Conservation (phyloP, 2,797 vertebrate genomes). For the Gorsachius magnificus region DNA sequence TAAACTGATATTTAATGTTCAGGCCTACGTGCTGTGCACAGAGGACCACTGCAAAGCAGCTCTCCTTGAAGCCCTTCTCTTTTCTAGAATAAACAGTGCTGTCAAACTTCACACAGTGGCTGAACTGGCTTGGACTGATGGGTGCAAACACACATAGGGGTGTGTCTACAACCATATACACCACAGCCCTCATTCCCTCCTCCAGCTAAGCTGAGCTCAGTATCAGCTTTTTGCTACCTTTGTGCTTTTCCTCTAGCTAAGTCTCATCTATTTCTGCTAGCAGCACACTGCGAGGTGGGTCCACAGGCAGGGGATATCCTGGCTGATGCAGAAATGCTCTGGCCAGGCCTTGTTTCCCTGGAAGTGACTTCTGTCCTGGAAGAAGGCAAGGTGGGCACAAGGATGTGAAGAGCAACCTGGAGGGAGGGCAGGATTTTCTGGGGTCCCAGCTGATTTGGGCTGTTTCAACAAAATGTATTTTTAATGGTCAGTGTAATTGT, state of each 20-base stretch:
- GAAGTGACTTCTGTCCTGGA: background rate
- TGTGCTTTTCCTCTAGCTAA: background rate
- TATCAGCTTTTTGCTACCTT: background rate
- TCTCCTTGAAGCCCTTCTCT: constrained; percentile 7
- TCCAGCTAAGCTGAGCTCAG: background rate
- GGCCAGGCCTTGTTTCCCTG: background rate
- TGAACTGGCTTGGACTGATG: background rate
- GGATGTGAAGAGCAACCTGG: background rate
- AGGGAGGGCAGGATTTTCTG: background rate
- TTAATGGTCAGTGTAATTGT: background rate
- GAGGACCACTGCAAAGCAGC: constrained; percentile 25
- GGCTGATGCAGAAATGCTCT: background rate
- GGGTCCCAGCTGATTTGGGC: background rate
- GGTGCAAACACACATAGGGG: background rate
- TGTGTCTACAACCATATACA: background rate
- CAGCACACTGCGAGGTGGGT: rapidly evolving
- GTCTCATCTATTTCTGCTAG: background rate
- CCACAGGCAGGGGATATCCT: background rate
- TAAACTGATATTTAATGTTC: constrained; percentile 64
- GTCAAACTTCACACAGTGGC: constrained; percentile 30
- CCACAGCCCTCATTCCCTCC: background rate
- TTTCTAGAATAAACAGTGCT: constrained; percentile 30
- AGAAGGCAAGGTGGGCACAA: background rate
- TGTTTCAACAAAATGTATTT: background rate
- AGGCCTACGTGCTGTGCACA: constrained; percentile 40